These are phyloP conservation scores for Alaudala cheleensis DNA, from an alignment of 2,113 vertebrate genomes.

Conservation along the genomic window DNA sequence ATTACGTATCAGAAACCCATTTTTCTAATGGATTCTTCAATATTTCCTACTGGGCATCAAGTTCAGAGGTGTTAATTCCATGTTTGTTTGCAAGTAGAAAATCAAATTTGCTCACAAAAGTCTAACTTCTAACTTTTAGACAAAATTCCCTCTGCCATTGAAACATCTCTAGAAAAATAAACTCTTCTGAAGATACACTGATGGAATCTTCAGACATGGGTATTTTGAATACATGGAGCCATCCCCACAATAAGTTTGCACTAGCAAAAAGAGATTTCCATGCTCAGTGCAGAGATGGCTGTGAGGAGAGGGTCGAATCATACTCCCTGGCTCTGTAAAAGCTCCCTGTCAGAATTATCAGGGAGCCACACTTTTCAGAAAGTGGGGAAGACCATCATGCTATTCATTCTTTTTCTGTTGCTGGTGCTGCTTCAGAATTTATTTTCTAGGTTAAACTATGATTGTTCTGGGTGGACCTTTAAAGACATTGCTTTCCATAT, in stretches of 20 bases:
- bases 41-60: not conserved
- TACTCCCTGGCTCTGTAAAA: not conserved
- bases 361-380: rapidly evolving
- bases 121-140: not conserved
- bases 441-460: not conserved
- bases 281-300: not conserved
- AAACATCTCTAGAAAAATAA: not conserved
- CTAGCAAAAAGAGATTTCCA: not conserved
- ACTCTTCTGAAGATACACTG: not conserved
- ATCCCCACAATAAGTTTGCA: not conserved
- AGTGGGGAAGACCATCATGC: not conserved
- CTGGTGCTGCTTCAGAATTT: not conserved
- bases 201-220: not conserved
- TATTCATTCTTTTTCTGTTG: not conserved
- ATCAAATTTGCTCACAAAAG: not conserved
- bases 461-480: not conserved
- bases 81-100: not conserved
- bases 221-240: not conserved
- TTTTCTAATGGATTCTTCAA: not conserved
- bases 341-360: not conserved
- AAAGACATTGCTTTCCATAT: not conserved
- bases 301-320: not conserved
- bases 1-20: not conserved
- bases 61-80: not conserved
- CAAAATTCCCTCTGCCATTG: not conserved